A percentile compares a stretch with the other conserved stretches of the same genome.
These are phyloP conservation scores for Antechinus flavipes DNA, from an alignment of 2,113 vertebrate genomes.

Conservation along the genomic window DNA sequence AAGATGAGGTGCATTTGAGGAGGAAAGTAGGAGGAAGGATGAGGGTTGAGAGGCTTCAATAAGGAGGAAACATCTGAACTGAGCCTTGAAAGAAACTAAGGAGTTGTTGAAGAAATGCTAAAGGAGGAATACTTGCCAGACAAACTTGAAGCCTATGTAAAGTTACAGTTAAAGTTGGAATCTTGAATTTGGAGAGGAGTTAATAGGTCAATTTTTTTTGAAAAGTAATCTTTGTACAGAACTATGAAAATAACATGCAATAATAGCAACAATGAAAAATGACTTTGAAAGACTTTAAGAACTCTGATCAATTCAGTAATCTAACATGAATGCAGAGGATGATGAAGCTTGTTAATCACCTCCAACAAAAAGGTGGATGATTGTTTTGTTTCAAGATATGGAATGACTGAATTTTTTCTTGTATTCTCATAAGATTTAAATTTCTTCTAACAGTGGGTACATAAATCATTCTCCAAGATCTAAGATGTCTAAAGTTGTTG, in stretches of 20 bases:
- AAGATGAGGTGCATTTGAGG: too few relatives aligned
- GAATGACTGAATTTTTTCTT: not conserved
- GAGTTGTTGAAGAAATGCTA: too few relatives aligned
- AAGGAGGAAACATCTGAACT: too few relatives aligned
- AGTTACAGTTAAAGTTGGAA: too few relatives aligned
- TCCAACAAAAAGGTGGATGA: not conserved
- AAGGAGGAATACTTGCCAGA: too few relatives aligned
- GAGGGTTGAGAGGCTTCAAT: too few relatives aligned
- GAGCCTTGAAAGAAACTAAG: too few relatives aligned
- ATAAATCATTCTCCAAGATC: not conserved
- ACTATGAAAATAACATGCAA: not conserved
- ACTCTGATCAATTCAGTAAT: not conserved
- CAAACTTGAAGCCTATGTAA: too few relatives aligned
- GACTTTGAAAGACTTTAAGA: not conserved
- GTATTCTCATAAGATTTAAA: not conserved
- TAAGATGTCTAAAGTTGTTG: not conserved
- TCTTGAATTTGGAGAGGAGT: too few relatives aligned
- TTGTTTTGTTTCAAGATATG: not conserved
- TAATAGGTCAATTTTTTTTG: not conserved
- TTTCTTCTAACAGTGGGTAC: not conserved
- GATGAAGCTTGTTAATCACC: not conserved
- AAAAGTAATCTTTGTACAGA: not conserved
- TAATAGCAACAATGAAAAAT: not conserved
- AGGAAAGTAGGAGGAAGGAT: too few relatives aligned
- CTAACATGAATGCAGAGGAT: not conserved